Evolutionary conservation across 2,113 vertebrate species (phyloP).

Genomic region (Sylvietta virens): DNA sequence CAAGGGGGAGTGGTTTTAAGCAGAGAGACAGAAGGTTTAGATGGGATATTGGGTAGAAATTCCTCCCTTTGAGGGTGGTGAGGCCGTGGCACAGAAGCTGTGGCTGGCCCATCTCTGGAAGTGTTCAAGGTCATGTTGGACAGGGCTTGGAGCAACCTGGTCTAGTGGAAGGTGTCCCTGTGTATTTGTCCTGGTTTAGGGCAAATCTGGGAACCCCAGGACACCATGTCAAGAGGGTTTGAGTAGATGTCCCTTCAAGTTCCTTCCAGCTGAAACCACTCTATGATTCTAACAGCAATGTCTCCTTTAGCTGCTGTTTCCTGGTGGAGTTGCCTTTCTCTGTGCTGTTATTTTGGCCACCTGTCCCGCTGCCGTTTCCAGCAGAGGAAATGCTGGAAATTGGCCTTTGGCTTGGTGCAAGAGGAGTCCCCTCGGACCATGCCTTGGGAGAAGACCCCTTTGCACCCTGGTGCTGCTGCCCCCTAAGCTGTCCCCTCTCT

Average conservation of each 20-base stretch:
- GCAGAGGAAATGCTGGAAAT: too few species aligned
- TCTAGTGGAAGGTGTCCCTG: background rate
- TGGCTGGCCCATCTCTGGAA: background rate
- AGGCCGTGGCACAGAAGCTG: background rate
- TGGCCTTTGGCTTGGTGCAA: background rate
- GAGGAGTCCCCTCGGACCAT: fast-evolving
- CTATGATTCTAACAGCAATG: fast-evolving
- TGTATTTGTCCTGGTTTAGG: background rate
- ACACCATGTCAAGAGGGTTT: background rate
- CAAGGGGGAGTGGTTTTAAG: background rate
- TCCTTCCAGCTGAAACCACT: background rate
- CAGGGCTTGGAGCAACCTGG: background rate
- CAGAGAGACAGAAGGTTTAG: background rate
- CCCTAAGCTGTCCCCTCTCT: background rate
- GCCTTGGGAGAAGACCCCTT: background rate
- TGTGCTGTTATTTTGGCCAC: background rate
- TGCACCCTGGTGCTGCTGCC: background rate
- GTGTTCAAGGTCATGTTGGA: too few species aligned
- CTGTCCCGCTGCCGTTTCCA: background rate
- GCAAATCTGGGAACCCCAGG: background rate
- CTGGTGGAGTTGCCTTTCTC: background rate
- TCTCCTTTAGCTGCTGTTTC: background rate
- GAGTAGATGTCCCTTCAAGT: background rate
- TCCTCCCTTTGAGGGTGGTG: background rate
- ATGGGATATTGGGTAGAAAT: background rate